These are phyloP conservation scores for Conchocele bisecta DNA, from an alignment of 2,888 invertebrate genomes.

Conservation along the genomic window DNA sequence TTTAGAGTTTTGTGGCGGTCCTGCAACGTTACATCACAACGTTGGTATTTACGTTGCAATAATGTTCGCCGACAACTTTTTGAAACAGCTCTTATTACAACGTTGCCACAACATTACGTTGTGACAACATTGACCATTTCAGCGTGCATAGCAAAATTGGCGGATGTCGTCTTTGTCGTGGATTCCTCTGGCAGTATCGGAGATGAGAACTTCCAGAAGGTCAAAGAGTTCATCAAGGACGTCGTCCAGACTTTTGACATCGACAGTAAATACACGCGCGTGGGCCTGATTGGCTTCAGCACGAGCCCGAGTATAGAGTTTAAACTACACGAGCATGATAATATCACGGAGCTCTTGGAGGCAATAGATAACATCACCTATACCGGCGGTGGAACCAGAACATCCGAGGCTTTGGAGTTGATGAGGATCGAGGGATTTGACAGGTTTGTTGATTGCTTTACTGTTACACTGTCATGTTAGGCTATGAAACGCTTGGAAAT, in stretches of 20 bases:
- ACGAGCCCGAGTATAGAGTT: slow-evolving; percentile 56
- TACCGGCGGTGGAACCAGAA: slow-evolving; percentile 64
- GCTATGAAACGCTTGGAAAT: too few species aligned
- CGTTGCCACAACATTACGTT: too few species aligned
- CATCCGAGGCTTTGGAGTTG: slow-evolving; percentile 65
- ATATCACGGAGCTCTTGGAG: slow-evolving; percentile 49
- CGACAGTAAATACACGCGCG: slow-evolving; percentile 24
- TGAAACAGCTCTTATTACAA: too few species aligned
- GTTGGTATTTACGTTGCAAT: too few species aligned
- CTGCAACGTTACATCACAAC: too few species aligned
- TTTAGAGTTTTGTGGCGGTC: too few species aligned
- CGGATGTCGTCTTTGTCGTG: slow-evolving; percentile 50
- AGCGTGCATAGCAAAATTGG: slow-evolving; percentile 51
- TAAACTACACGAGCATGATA: slow-evolving; percentile 56
- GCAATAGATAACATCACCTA: slow-evolving; percentile 53
- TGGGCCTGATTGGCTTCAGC: slow-evolving; percentile 62
- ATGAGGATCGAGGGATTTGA: slow-evolving; percentile 57
- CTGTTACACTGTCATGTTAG: too few species aligned
- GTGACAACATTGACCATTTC: too few species aligned
- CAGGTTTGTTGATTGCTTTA: slow-evolving; percentile 19
- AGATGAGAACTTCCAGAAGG: slow-evolving; percentile 31
- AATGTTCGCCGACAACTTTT: too few species aligned
- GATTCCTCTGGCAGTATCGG: slow-evolving; percentile 57
- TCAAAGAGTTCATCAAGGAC: slow-evolving; percentile 44
- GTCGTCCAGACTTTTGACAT: slow-evolving; percentile 46